These are phyloP conservation scores for Melinaea menophilus DNA, from an alignment of 2,888 invertebrate species.

Conservation along the genomic window DNA sequence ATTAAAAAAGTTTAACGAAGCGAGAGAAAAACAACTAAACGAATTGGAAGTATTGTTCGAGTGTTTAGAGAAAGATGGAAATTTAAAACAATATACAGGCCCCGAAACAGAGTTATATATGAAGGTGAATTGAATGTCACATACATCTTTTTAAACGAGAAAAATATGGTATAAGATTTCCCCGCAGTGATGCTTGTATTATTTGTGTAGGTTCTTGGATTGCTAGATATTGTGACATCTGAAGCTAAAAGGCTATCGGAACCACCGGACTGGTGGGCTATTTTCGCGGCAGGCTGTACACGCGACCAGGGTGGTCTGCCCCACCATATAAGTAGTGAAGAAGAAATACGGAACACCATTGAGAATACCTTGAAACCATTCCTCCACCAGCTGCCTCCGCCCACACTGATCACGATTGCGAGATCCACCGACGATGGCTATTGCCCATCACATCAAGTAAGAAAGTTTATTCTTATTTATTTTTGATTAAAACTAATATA, in stretches of 20 bases:
- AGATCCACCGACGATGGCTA: slow-evolving; percentile 93
- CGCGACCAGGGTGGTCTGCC: slow-evolving; percentile 91
- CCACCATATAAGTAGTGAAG: slow-evolving; percentile 85
- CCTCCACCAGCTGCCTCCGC: slow-evolving; percentile 78
- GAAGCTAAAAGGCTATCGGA: slow-evolving; percentile 77
- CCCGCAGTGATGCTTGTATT: slow-evolving; percentile 3
- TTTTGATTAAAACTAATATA: background rate
- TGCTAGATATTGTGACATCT: slow-evolving; percentile 68
- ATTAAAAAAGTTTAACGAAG: slow-evolving; percentile 67
- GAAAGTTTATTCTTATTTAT: slow-evolving; percentile 7
- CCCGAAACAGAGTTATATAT: slow-evolving; percentile 51
- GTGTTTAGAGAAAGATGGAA: slow-evolving; percentile 80
- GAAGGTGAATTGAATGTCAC: slow-evolving; percentile 45
- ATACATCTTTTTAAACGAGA: background rate
- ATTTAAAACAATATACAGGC: slow-evolving; percentile 68
- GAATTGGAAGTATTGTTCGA: slow-evolving; percentile 83
- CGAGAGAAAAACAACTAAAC: slow-evolving; percentile 80
- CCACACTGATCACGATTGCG: slow-evolving; percentile 85
- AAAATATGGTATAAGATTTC: background rate
- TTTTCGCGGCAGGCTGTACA: slow-evolving; percentile 93
- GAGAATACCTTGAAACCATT: slow-evolving; percentile 77
- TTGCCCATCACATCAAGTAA: slow-evolving; percentile 86
- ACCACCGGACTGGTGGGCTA: slow-evolving; percentile 86
- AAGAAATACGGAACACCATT: slow-evolving; percentile 82
- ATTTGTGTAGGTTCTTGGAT: slow-evolving; percentile 56